These are phyloP conservation scores for Taphrorychus bicolor DNA, from an alignment of 2,888 invertebrate species.

Conservation along the genomic window DNA sequence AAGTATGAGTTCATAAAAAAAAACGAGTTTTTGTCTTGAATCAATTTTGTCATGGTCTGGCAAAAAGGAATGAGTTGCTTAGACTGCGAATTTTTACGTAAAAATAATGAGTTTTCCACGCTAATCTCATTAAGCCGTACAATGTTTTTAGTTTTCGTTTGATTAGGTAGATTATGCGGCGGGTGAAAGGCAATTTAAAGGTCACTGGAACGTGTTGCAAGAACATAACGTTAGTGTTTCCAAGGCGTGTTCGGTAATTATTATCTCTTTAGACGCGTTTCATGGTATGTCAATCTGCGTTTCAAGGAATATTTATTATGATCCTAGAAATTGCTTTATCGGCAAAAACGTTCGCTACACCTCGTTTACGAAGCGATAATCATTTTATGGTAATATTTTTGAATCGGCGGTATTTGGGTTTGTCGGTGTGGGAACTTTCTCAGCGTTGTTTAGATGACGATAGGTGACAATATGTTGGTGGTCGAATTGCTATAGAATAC, in stretches of 20 bases:
- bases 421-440: background rate
- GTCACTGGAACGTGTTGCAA: slow-evolving; percentile 31
- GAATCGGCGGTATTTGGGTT: background rate
- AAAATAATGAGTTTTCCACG: background rate
- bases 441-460: no score
- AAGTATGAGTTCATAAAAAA: background rate
- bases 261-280: slow-evolving; percentile 8
- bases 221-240: slow-evolving; percentile 18
- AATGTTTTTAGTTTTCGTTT: background rate
- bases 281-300: background rate
- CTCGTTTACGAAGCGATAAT: background rate
- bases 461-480: no score
- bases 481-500: no score
- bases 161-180: slow-evolving; percentile 12
- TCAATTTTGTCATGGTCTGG: background rate
- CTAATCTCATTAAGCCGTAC: no score
- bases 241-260: slow-evolving; percentile 13
- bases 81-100: background rate
- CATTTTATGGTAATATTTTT: background rate
- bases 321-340: background rate
- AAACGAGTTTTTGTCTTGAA: background rate
- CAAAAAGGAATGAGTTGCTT: no score
- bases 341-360: background rate
- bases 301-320: background rate
- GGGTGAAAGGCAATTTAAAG: slow-evolving; percentile 36